Conservation (phyloP, 2,888 invertebrate genomes). For the Nycteola revayana region DNA sequence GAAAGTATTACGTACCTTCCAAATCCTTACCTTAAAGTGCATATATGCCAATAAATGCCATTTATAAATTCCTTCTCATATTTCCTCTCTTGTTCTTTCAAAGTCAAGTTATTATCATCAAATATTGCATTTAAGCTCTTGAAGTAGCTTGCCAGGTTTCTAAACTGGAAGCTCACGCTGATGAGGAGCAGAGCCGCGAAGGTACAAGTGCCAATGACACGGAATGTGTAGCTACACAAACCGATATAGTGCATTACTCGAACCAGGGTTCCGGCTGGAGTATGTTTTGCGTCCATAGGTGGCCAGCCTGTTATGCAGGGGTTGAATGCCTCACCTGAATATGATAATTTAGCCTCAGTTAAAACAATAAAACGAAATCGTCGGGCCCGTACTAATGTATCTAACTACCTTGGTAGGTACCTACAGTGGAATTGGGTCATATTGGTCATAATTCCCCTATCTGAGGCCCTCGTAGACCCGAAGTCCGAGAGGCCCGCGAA, state of each 20-base stretch:
- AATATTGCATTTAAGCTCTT: constrained; percentile 6
- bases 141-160: constrained; percentile 13
- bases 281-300: background rate
- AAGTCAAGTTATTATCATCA: constrained; percentile 3
- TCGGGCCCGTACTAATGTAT: no score
- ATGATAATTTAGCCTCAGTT: no score
- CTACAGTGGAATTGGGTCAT: no score
- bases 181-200: constrained; percentile 10
- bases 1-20: no score
- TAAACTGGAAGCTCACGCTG: constrained; percentile 8
- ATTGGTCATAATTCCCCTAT: no score
- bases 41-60: constrained; percentile 12
- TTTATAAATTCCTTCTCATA: constrained; percentile 8
- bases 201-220: constrained; percentile 14
- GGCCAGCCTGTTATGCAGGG: background rate
- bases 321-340: background rate
- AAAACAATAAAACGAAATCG: no score
- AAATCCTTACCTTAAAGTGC: constrained; percentile 14
- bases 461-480: no score
- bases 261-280: background rate
- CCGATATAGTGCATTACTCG: constrained; percentile 6
- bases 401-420: no score
- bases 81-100: constrained; percentile 8
- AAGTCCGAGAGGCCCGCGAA: no score
- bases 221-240: constrained; percentile 7